Base-by-base conservation (phyloP, 53 echinoderm and acorn worm genomes). In the Actinopyga echinites region DNA sequence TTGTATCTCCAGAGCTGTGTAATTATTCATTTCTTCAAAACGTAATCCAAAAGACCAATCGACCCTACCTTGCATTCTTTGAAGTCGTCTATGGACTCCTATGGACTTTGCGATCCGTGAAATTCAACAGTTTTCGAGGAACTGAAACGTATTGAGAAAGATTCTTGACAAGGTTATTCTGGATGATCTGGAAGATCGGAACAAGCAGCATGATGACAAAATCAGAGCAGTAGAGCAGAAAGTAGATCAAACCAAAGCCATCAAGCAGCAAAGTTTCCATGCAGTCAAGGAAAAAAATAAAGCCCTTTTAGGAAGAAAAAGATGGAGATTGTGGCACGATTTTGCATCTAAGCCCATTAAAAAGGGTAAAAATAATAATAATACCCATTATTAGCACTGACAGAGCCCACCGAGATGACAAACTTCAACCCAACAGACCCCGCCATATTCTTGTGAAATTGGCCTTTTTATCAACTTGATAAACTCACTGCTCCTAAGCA, bases 361-460 rank as follows among this genome's bases (percentile, higher is more conserved):
- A n/a, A n/a, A 29, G 10, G 28, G 62, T 10, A 62, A n/a, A 10
- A 62, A 62, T 62, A n/a, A 25, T 9, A 2, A 29, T 25, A 62
- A 25, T 20, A 29, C 28, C 28, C 24, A 29, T 9, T 62, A n/a
- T 23, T 62, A 29, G 62, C 24, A 62, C 22, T 62, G 10, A 10
- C 34, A 11, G 7, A 0, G 8, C 1, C 8, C 69, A 69, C 34
- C 33, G 69, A 31, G 69, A 69, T 11, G 40, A 35, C 15, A 69
- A 35, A 69, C 34, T 15, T 17, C 0, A 15, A 37, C 10, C 34
- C 34, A 38, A 12, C 0, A 29, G n/a, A 10, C 69, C 40, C 10
- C 29, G 69, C 15, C 69, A 28, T 8, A 37, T 69, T 35, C 33
- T 69, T 28, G 69, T 69, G 69, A 69, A 69, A n/a, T 8, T 69